Base-by-base conservation (phyloP, 2,113 vertebrate genomes). In the Butastur rufipennis region DNA sequence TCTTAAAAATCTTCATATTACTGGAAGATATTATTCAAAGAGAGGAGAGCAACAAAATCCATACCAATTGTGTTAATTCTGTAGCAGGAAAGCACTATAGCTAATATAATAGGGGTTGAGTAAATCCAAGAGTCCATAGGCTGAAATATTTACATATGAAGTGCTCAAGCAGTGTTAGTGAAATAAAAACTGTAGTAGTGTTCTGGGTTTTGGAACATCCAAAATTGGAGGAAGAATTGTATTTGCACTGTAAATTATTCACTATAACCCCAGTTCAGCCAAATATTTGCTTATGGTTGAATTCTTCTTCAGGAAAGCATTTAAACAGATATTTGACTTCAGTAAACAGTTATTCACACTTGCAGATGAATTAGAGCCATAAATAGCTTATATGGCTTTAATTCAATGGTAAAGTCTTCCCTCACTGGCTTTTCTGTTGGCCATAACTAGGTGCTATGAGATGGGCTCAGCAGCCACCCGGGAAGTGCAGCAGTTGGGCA, bases 231-330 rank as follows among this genome's bases (percentile, higher is more conserved):
- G 16, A 62, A 48, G 42, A 12, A 18, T 50, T 79, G 52, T 68
- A 14, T 81, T 94, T 95, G 88, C 59, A 20, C 47, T 74, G 12
- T 19, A 16, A 75, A 40, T 88, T 45, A 85, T 34, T 96, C 56
- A 40, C 25, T 50, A 1, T 47, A 70, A 68, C 32, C 74, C 13
- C 36, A 56, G 31, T 73, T 43, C 75, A 72, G 71, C 43, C 62
- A 95, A 93, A 79, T 93, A 90, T 90, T 95, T 95, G 71, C 71
- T 93, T 77, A 32, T 23, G 70, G 79, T 88, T 68, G 66, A 88
- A 23, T 66, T 48, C 19, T 65, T 81, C 55, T 42, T 75, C 22
- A 56, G 67, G 45, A 88, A 83, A 73, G 58, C 31, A 42, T 55
- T 92, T 65, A 47, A 61, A 43, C 31, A 86, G 75, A 3, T 88